Percentiles rank a stretch among this genome's conserved stretches.
Evolutionary conservation across 2,888 invertebrate genomes (phyloP).

Genomic region (Neoascia interrupta): DNA sequence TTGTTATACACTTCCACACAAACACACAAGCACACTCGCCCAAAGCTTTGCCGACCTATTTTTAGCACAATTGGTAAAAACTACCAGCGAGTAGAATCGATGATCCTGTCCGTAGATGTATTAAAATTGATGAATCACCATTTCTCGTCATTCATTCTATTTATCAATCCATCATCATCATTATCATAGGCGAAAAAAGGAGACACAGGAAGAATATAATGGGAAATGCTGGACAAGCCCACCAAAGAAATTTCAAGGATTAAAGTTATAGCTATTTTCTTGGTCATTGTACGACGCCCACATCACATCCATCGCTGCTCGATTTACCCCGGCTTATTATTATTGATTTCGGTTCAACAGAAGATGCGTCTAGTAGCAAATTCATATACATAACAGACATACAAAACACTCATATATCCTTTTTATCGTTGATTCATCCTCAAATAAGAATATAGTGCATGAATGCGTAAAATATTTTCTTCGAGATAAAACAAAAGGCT

Average conservation of each 20-base stretch:
- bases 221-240: constrained; percentile 21
- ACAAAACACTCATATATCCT: background rate
- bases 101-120: constrained; percentile 22
- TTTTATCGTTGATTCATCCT: constrained; percentile 8
- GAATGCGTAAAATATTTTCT: constrained; percentile 56
- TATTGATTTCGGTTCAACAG: constrained; percentile 50
- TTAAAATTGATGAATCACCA: constrained; percentile 67
- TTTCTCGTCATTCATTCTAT: constrained; percentile 52
- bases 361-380: too few species aligned
- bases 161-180: constrained; percentile 67
- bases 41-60: constrained; percentile 21
- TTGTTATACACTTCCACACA: background rate
- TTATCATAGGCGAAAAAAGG: constrained; percentile 38
- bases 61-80: constrained; percentile 7
- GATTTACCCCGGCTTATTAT: background rate
- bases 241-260: constrained; percentile 48
- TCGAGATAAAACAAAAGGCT: constrained; percentile 25
- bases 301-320: constrained; percentile 3
- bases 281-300: constrained; percentile 56
- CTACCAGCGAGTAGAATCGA: constrained; percentile 14
- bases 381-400: too few species aligned
- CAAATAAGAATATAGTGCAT: constrained; percentile 3
- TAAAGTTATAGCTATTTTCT: constrained; percentile 36
- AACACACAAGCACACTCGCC: background rate
- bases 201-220: constrained; percentile 4